These are phyloP conservation scores for Octodon degus DNA, from an alignment of 2,113 vertebrate species.

Conservation along the genomic window DNA sequence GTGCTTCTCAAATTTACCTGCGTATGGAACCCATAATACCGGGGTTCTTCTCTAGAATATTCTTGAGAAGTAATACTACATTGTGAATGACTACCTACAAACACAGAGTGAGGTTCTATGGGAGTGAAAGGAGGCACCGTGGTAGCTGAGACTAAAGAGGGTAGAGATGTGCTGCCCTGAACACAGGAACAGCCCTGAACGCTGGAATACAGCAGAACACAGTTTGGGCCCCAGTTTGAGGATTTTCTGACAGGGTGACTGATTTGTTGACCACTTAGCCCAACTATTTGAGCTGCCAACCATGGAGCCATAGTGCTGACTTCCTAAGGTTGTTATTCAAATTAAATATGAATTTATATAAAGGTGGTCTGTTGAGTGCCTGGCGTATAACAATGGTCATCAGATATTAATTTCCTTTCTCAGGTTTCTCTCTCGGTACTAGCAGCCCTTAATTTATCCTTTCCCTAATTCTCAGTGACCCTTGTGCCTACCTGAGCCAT, in stretches of 20 bases:
- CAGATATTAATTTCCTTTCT: slow-evolving; percentile 7
- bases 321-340: background rate
- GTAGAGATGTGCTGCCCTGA: background rate
- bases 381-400: background rate
- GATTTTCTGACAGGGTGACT: background rate
- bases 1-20: slow-evolving; percentile 31
- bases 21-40: background rate
- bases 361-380: background rate
- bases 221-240: background rate
- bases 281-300: background rate
- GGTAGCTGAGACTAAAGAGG: background rate
- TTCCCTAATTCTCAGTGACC: background rate
- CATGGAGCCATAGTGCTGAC: background rate
- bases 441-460: background rate
- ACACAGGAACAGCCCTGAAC: background rate
- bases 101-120: background rate
- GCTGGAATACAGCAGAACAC: background rate
- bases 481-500: background rate
- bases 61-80: background rate
- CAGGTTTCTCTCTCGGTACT: background rate
- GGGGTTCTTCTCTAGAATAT: background rate
- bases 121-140: background rate
- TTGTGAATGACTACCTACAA: background rate
- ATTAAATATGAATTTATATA: background rate
- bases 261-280: background rate